Base-by-base conservation (phyloP, 2,797 vertebrate species). In the Tapirus indicus region DNA sequence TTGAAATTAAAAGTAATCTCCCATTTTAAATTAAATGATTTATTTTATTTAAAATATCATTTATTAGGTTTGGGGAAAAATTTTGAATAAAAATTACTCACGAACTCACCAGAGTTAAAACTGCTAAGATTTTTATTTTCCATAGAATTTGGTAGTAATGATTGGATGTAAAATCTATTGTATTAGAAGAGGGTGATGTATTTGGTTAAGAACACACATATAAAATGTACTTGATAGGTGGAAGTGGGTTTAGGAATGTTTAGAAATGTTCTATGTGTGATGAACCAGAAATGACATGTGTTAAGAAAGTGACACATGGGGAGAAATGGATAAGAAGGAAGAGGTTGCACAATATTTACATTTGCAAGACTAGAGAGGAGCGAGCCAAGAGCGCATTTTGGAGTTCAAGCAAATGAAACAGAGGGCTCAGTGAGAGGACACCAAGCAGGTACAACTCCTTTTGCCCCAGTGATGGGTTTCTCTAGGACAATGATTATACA, bases 31-130 rank as follows among this genome's bases (percentile, higher is more conserved):
- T 29, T 44, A 41, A 93, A 58, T 86, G 1, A 14, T 29, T 92
- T 87, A 56, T 82, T 71, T 93, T 88, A 80, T 80, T 94, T 64
- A 75, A 96, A 94, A 74, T 93, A n/a, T n/a, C 7, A 71, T 25
- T 91, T 79, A 35, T 77, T 75, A 80, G 21, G 12, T 18, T 52
- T 3, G 7, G 38, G 5, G 1, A 38, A 35, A 52, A 7, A 0
- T 60, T 87, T 79, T 77, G 21, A 77, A 23, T 75, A 60, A 79
- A 94, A 95, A 71, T 41, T 38, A 88, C 44, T 84, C 25, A 52
- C 58, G 72, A 83, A 79, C 7, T 7, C 38, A 58, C 27, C 38
- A 72, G 29, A 79, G 5, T 94, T 74, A 94, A 88, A 18, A 58
- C 7, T 66, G 44, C 14, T 38, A 93, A 35, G 0, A 71, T 64